These are phyloP conservation scores for Aplodontia rufa DNA, from an alignment of 2,113 vertebrate genomes.

Conservation along the genomic window DNA sequence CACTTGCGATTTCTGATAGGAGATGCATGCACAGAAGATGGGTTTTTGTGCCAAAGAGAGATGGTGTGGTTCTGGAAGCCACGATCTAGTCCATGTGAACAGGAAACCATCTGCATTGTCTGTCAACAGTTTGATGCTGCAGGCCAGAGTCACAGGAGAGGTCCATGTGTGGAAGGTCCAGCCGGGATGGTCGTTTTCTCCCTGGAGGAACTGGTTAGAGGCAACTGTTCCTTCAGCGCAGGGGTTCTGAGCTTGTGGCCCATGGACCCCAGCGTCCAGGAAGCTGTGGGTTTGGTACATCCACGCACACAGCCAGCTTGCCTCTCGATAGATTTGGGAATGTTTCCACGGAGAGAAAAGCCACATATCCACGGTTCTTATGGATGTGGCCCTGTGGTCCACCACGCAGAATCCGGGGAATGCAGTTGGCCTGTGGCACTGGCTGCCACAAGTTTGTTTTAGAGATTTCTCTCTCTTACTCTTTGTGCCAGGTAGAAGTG, in stretches of 20 bases:
- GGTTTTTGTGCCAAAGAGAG: conserved; percentile 21
- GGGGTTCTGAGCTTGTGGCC: not conserved
- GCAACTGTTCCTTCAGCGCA: not conserved
- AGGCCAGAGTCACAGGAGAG: not conserved
- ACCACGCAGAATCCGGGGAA: rapidly evolving
- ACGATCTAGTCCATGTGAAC: not conserved
- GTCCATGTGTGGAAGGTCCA: conserved; percentile 5
- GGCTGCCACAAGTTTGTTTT: too few species aligned
- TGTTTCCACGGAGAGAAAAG: not conserved
- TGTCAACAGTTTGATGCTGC: not conserved
- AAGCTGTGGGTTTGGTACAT: not conserved
- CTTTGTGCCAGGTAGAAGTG: not conserved
- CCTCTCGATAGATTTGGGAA: not conserved
- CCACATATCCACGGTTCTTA: not conserved
- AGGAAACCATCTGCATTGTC: conserved; percentile 10
- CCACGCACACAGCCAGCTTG: too few species aligned
- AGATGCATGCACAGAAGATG: not conserved
- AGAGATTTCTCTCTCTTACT: not conserved
- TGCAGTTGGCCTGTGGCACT: too few species aligned
- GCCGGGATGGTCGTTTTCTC: conserved; percentile 12
- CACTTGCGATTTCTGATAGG: conserved; percentile 6
- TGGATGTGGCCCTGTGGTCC: rapidly evolving
- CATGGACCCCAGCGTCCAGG: not conserved
- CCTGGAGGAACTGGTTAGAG: not conserved
- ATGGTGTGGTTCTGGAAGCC: conserved; percentile 10